Conservation (phyloP, 2,797 vertebrate species). For the Sebastes taczanowskii region DNA sequence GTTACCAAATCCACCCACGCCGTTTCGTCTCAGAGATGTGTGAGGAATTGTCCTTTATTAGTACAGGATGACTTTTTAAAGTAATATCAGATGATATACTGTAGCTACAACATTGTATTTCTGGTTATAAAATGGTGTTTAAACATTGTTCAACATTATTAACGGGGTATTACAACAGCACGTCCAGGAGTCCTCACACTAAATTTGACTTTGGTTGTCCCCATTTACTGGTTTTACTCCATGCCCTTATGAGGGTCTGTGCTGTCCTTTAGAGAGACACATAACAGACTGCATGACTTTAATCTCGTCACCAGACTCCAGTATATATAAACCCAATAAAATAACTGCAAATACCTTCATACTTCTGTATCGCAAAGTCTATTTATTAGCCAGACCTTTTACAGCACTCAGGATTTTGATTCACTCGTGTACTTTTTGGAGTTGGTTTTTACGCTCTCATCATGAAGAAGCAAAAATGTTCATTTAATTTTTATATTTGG, state of each 20-base stretch:
- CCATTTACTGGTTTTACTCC: not conserved
- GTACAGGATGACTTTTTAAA: slow-evolving; percentile 1
- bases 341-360: slow-evolving; percentile 2
- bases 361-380: not conserved
- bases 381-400: not conserved
- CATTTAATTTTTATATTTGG: not conserved
- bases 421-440: not conserved
- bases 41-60: not conserved
- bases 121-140: not conserved
- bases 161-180: not conserved
- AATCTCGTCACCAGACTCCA: not conserved
- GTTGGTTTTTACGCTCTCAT: not conserved
- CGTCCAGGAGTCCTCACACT: not conserved
- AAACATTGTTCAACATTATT: slow-evolving; percentile 1
- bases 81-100: not conserved
- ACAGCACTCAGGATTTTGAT: not conserved
- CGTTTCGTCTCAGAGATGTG: not conserved
- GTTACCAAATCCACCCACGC: not conserved
- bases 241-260: not conserved
- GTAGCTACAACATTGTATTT: not conserved
- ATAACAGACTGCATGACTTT: not conserved
- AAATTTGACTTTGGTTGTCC: not conserved
- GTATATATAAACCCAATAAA: not conserved
- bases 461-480: not conserved
- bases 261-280: not conserved